Conservation (phyloP, 2,888 invertebrate genomes). For the Tromatobia lineatoria region DNA sequence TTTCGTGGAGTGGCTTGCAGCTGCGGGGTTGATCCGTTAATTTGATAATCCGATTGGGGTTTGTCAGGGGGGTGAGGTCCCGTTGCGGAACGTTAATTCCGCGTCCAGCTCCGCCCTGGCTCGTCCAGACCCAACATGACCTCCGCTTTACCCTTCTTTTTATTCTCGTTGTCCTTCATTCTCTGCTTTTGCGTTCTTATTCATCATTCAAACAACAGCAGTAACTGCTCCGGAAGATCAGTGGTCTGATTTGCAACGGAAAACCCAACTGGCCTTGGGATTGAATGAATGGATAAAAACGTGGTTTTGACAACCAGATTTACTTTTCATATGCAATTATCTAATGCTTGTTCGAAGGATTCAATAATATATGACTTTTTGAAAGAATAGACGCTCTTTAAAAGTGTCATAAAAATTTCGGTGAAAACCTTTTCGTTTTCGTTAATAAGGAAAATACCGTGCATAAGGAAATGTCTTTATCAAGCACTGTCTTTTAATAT, state of each 20-base stretch:
- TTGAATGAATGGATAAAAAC: not conserved
- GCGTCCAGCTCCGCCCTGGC: slow-evolving; percentile 30
- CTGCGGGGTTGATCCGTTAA: slow-evolving; percentile 58
- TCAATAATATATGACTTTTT: too few species aligned
- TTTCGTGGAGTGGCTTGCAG: slow-evolving; percentile 28
- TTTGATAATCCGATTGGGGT: slow-evolving; percentile 62
- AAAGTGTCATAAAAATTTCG: too few species aligned
- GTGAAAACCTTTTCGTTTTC: too few species aligned
- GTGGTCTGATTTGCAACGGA: not conserved
- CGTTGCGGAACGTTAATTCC: slow-evolving; percentile 56
- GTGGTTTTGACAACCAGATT: too few species aligned
- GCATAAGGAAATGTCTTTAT: too few species aligned
- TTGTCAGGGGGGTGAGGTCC: slow-evolving; percentile 22
- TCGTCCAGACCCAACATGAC: slow-evolving; percentile 37
- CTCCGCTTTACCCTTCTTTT: not conserved
- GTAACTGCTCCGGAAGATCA: not conserved
- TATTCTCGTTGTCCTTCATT: slow-evolving; percentile 3
- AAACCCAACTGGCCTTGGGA: not conserved
- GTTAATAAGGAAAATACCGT: too few species aligned
- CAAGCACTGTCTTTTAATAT: too few species aligned
- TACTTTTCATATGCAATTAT: too few species aligned
- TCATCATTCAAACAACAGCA: slow-evolving; percentile 28
- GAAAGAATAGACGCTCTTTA: too few species aligned
- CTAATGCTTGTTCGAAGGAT: too few species aligned
- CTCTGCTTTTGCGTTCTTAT: slow-evolving; percentile 14